These are phyloP conservation scores for Siphamia tubifer DNA, from an alignment of 2,113 vertebrate species.

Conservation along the genomic window DNA sequence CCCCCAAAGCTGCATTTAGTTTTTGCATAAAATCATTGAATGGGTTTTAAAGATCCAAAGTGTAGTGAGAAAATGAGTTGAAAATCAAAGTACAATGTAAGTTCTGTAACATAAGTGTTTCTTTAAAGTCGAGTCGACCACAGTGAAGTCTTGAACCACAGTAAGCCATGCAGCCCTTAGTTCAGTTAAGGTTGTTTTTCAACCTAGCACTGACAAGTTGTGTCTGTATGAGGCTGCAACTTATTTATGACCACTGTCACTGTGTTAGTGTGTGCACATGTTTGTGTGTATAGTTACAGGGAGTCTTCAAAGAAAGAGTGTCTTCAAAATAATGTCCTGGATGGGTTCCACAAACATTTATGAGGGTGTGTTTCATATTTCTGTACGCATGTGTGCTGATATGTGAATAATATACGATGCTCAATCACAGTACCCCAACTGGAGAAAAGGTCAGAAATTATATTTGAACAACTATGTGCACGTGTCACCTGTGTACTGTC, in stretches of 20 bases:
- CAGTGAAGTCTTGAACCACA: constrained; percentile 2
- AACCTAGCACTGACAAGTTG: constrained; percentile 5
- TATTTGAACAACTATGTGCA: neutral
- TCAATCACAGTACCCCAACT: constrained; percentile 6
- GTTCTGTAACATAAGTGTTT: too few relatives aligned
- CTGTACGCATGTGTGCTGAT: neutral
- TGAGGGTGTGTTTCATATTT: neutral
- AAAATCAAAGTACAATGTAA: too few relatives aligned
- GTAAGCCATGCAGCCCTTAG: neutral
- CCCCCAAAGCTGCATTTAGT: too few relatives aligned
- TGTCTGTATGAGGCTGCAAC: constrained; percentile 9
- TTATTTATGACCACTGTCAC: constrained; percentile 39
- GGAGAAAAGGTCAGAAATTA: neutral
- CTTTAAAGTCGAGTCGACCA: neutral
- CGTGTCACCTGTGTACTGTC: too few relatives aligned
- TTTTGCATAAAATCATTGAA: too few relatives aligned
- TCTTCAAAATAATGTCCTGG: constrained; percentile 4
- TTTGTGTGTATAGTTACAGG: neutral
- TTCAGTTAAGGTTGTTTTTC: constrained; percentile 16
- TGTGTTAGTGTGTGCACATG: neutral
- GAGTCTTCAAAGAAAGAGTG: neutral
- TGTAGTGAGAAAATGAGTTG: too few relatives aligned
- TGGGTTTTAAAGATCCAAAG: too few relatives aligned
- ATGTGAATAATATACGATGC: neutral
- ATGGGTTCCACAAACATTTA: constrained; percentile 24